Evolutionary conservation across 2,888 invertebrate species (phyloP).

Genomic region (Pyralis farinalis): DNA sequence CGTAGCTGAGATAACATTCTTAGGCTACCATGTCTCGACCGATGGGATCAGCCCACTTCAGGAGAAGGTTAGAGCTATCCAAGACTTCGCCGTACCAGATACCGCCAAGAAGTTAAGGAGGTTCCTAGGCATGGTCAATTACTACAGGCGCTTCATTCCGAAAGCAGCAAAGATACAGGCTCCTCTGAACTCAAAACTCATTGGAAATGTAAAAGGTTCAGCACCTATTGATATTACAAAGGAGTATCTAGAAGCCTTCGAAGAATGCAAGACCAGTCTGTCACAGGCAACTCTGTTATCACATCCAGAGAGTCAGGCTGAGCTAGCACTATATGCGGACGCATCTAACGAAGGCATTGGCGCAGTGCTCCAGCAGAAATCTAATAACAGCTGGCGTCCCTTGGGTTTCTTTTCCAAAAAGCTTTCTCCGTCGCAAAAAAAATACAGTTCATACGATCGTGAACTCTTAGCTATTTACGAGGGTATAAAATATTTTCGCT

Average conservation of each 20-base stretch:
- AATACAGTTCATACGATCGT: conserved; percentile 18
- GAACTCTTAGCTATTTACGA: conserved; percentile 18
- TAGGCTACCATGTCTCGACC: no score
- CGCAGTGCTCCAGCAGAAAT: no score
- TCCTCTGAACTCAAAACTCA: conserved; percentile 4
- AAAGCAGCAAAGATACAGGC: conserved; percentile 10
- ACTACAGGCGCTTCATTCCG: conserved; percentile 11
- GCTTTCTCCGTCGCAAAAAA: conserved; percentile 9
- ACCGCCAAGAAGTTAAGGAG: background rate
- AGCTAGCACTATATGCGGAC: no score
- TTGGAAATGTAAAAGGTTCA: conserved; percentile 8
- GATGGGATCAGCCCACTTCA: no score
- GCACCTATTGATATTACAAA: conserved; percentile 9
- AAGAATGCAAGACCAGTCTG: conserved; percentile 11
- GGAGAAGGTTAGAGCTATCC: no score
- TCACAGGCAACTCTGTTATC: conserved; percentile 1
- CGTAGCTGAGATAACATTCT: no score
- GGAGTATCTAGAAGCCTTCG: conserved; percentile 9
- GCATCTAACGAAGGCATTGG: no score
- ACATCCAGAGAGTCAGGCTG: background rate
- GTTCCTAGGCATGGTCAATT: conserved; percentile 14
- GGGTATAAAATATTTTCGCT: conserved; percentile 11
- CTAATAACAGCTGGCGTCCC: background rate
- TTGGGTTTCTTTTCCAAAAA: conserved; percentile 14
- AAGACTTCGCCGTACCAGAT: background rate